These are phyloP conservation scores for Triops cancriformis DNA, from an alignment of 1,140 invertebrate species.

Conservation along the genomic window DNA sequence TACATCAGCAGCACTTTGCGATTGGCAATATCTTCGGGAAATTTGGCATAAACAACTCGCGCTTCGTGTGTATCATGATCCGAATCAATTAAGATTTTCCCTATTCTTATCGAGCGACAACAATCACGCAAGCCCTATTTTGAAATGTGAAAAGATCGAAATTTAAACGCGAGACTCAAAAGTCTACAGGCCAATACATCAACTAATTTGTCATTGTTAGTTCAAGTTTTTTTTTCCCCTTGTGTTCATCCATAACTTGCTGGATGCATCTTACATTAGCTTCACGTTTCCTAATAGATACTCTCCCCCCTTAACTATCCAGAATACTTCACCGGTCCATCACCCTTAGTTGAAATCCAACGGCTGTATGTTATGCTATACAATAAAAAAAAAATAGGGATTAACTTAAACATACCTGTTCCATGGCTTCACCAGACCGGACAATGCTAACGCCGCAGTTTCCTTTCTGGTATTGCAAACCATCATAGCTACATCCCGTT, in stretches of 20 bases:
- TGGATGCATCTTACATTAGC: no score
- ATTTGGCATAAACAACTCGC: slow-evolving; percentile 93
- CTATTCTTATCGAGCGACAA: slow-evolving; percentile 93
- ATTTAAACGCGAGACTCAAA: not conserved
- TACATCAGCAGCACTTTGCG: slow-evolving; percentile 95
- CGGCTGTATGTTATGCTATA: no score
- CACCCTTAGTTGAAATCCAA: no score
- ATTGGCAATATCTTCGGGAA: slow-evolving; percentile 85
- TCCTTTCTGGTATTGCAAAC: slow-evolving; percentile 85
- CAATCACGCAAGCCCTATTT: slow-evolving; percentile 83
- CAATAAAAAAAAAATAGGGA: no score
- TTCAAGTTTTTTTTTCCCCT: no score
- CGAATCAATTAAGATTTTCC: slow-evolving; percentile 95
- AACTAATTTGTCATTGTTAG: no score
- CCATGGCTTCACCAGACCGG: slow-evolving; percentile 93
- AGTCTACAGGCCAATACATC: no score
- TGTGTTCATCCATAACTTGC: no score
- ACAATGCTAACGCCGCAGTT: slow-evolving; percentile 88
- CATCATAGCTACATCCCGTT: slow-evolving; percentile 80
- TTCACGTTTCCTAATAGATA: no score
- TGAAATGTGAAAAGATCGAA: slow-evolving; percentile 20
- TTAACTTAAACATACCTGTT: slow-evolving; percentile 56
- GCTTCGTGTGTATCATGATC: slow-evolving; percentile 94
- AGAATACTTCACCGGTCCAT: no score
- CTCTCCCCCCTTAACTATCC: no score